Conservation (phyloP, 1,140 invertebrate species). For the Caenorhabditis tropicalis region DNA sequence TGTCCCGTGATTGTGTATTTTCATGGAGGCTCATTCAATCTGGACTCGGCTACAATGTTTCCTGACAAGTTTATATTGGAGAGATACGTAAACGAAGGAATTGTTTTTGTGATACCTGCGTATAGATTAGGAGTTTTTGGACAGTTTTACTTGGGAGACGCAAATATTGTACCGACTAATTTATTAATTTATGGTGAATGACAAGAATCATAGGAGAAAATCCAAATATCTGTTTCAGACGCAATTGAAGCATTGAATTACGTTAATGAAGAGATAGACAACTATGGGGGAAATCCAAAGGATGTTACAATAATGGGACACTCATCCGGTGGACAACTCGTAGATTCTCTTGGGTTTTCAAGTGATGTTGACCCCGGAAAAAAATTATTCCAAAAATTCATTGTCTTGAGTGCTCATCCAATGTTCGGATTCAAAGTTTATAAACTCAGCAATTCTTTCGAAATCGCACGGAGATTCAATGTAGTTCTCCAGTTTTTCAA, state of each 20-base stretch:
- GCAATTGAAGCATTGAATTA: neutral
- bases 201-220: neutral
- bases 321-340: neutral
- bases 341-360: neutral
- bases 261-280: neutral
- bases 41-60: neutral
- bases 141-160: neutral
- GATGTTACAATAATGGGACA: neutral
- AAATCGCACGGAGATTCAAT: neutral
- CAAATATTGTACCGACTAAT: neutral
- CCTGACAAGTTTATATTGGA: neutral
- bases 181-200: neutral
- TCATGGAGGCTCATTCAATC: neutral
- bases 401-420: neutral
- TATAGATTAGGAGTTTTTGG: slow-evolving; percentile 5
- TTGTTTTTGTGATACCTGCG: neutral
- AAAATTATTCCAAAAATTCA: neutral
- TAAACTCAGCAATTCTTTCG: neutral
- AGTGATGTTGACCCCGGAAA: neutral
- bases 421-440: neutral
- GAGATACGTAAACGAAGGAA: neutral
- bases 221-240: neutral
- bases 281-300: neutral
- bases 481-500: neutral
- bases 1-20: neutral